Evolutionary conservation across 2,797 vertebrate genomes (phyloP), one percentile per base, ranked within the genome.

Genomic region (Phataginus tricuspis): DNA sequence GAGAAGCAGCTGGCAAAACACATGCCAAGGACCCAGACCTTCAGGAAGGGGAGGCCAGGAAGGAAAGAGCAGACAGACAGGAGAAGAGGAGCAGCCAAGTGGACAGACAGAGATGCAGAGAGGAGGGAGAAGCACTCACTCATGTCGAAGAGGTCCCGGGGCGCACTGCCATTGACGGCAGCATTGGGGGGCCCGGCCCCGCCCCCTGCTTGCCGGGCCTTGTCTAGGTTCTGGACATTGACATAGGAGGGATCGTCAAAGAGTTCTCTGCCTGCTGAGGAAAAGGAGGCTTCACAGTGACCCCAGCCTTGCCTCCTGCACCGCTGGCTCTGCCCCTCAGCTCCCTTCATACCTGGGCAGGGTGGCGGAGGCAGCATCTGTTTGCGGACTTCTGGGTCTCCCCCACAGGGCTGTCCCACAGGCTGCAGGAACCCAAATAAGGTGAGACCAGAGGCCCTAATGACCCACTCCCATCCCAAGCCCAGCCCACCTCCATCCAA

Each of bases 221-320:
- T 99, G 96, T 99, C 99, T 90, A 99, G 39, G 75, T 98, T 98
- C 96, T 99, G 99, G 97, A 99, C 99, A 1, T 99, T 99, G 95
- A 99, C 99, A 0, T 99, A 99, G 0, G 99, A 99, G 0, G 99
- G 99, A 95, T 99, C 99, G 71, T 99, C 99, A 14, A 99, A 99
- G 82, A 99, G 98, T 66, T 99, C 99, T 96, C 98, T 97, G 29
- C 98, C 99, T 98, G 95, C 49, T 29, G 29, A 34, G 61, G n/a
- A 69, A 61, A 97, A 25, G 25, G 42, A 59, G 0, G 63, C 11
- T 96, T 61, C 94, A 69, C 16, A 14, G 91, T 25, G 71, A 42
- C 25, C n/a, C 55, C 6, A 18, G 27, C 18, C 77, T 83, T 34
- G 42, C 59, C 66, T 59, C 61, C 75, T 45, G 29, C 18, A 18